Base-by-base conservation (phyloP, 2,113 vertebrate genomes). In the Spermophilus dauricus region DNA sequence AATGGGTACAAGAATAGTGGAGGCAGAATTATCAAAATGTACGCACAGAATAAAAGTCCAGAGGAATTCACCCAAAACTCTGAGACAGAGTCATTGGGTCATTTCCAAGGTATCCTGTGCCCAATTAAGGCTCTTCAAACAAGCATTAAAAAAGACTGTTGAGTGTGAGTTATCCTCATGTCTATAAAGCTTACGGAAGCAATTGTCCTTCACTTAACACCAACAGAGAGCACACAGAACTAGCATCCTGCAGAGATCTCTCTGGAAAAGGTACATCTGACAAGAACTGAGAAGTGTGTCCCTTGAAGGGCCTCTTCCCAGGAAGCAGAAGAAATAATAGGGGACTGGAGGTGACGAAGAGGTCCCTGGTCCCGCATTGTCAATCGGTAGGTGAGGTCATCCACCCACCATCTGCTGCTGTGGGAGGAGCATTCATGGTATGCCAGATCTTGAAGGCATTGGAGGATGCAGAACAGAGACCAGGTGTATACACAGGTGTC, bases 251-350 rank as follows among this genome's bases (percentile, higher is more conserved):
- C 58, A 83, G 26, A 91, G 75, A 14, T 53, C 26, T 51, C 1
- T 42, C 63, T 53, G 51, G 73, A 76, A 82, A 89, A 67, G 13
- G 0, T 42, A 72, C 24, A 37, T 13, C 24, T 84, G 32, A 86
- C 26, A 69, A 89, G 13, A 45, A 61, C 1, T 2, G 28, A 58
- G 58, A 8, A 1, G 0, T n/a, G 0, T n/a, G 9, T 30, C 17
- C 53, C 45, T 8, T 12, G 4, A 2, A 12, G 22, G 28, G 18
- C 39, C 37, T 58, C 61, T 34, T 63, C 18, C 32, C 42, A 11
- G 8, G 4, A 95, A 72, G 20, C 56, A 75, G 65, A 85, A 58
- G 48, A 11, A 42, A 28, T 58, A 53, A 70, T 0, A 65, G 63
- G 13, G 11, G 16, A 48, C 63, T 39, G n/a, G 37, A 69, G 48